A percentile compares a stretch with the other conserved stretches of the same genome.
Evolutionary conservation across 2,113 vertebrate species (phyloP).

Genomic region (Eclectus roratus): DNA sequence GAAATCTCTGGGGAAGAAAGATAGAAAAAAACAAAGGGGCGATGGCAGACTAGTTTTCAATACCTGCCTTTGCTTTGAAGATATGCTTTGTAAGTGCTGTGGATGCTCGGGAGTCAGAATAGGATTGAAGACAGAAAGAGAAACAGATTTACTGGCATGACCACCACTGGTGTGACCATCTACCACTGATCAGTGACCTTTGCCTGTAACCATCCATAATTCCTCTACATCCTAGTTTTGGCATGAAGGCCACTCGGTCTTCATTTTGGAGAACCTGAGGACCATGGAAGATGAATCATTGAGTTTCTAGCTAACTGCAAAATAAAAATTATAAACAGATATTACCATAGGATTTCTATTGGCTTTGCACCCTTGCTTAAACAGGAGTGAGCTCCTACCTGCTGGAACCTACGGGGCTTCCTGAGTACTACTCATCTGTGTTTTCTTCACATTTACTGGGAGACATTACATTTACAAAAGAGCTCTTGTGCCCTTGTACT

Average conservation of each 20-base stretch:
- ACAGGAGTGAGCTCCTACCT: not conserved
- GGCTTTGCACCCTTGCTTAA: not conserved
- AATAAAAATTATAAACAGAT: not conserved
- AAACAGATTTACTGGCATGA: not conserved
- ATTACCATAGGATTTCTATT: not conserved
- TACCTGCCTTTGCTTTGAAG: not conserved
- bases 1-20: not conserved
- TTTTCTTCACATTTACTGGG: not conserved
- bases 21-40: rapidly evolving
- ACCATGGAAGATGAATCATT: rapidly evolving
- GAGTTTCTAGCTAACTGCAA: rapidly evolving
- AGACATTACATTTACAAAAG: not conserved
- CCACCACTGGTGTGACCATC: not conserved
- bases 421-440: not conserved
- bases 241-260: not conserved
- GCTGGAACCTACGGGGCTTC: not conserved
- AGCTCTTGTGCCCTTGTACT: not conserved
- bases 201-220: not conserved
- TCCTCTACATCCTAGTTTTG: not conserved
- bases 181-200: not conserved
- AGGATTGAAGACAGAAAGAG: not conserved
- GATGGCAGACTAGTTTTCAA: not conserved
- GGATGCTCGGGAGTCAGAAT: not conserved
- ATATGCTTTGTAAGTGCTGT: not conserved
- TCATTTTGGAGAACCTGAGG: not conserved